These are phyloP conservation scores for Syrphus vitripennis DNA, from an alignment of 2,888 invertebrate genomes.

Conservation along the genomic window DNA sequence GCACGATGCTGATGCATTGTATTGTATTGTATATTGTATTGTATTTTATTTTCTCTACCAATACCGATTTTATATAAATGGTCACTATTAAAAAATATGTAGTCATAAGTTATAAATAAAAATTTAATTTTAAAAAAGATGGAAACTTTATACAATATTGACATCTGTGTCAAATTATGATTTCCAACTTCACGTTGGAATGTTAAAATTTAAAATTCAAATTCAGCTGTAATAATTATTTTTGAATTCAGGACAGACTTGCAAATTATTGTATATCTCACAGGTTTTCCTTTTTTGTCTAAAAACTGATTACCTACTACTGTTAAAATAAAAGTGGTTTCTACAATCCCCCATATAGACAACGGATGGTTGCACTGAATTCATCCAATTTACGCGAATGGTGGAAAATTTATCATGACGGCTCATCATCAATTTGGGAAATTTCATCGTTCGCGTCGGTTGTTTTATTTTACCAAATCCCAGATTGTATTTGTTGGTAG, in stretches of 20 bases:
- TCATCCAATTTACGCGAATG: constrained; percentile 24
- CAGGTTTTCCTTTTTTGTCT: neutral
- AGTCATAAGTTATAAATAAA: neutral
- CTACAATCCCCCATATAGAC: neutral
- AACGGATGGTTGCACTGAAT: constrained; percentile 15
- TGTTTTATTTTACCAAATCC: constrained; percentile 42
- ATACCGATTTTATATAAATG: too few relatives aligned
- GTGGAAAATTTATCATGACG: constrained; percentile 56
- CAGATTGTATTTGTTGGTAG: neutral
- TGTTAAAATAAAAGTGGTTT: constrained; percentile 6
- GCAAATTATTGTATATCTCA: neutral
- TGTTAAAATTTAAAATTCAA: constrained; percentile 50
- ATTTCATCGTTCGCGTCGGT: constrained; percentile 55
- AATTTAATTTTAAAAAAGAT: neutral
- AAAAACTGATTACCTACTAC: neutral
- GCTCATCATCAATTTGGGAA: constrained; percentile 60
- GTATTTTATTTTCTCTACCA: too few relatives aligned
- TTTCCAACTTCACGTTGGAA: neutral
- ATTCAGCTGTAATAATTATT: constrained; percentile 35
- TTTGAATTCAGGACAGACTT: constrained; percentile 5
- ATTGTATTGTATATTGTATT: too few relatives aligned
- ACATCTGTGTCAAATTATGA: neutral
- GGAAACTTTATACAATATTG: neutral
- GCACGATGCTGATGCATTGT: too few relatives aligned
- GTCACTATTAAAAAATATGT: too few relatives aligned